Evolutionary conservation across 2,113 vertebrate species (phyloP).

Genomic region (Crotalus tigris): DNA sequence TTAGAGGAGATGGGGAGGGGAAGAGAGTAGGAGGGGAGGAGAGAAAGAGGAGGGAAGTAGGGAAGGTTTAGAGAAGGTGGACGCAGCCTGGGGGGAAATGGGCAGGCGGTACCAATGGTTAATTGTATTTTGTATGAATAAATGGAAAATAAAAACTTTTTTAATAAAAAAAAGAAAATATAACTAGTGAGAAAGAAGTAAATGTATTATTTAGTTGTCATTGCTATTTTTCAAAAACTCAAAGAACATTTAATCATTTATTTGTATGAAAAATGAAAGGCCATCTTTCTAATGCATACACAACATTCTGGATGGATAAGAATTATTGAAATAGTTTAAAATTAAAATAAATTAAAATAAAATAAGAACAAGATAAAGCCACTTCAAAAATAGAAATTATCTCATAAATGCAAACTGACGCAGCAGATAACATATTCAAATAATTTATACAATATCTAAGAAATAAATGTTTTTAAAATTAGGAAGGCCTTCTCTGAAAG

Average conservation of each 20-base stretch:
- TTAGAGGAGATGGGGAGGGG: too few relatives aligned
- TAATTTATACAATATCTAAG: not conserved
- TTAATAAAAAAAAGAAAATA: not conserved
- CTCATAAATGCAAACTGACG: not conserved
- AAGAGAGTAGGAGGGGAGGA: too few relatives aligned
- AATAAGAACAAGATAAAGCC: not conserved
- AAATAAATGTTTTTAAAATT: not conserved
- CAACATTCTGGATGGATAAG: not conserved
- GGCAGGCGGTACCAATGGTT: too few relatives aligned
- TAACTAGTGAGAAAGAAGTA: not conserved
- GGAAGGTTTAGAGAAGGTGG: too few relatives aligned
- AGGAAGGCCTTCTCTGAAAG: not conserved
- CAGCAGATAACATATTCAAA: not conserved
- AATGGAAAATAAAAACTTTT: too few relatives aligned
- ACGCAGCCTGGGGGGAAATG: too few relatives aligned
- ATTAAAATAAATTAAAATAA: not conserved
- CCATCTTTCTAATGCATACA: not conserved
- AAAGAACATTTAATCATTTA: not conserved
- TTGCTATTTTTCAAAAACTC: not conserved
- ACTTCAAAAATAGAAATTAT: not conserved
- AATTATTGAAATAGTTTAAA: not conserved
- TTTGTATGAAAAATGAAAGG: not conserved
- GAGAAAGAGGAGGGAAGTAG: too few relatives aligned
- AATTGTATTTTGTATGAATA: too few relatives aligned
- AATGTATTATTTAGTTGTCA: not conserved